phyloP scores from a whole-genome alignment of 2,797 vertebrate genomes.

The Cryptoblepharus egeriae region DNA sequence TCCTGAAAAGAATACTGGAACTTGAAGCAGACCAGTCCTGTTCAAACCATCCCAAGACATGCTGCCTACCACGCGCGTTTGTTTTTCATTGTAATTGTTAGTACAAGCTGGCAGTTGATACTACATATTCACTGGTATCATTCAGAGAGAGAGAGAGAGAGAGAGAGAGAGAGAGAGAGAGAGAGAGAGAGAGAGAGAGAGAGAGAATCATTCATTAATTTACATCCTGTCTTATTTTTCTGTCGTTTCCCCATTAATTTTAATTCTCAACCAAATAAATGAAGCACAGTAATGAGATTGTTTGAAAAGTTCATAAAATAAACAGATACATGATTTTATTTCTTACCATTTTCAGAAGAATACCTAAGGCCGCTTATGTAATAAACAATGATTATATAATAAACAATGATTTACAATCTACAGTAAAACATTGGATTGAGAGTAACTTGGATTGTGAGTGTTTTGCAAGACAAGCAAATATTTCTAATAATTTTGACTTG shows the following conservation, averaged over 20 bases:
- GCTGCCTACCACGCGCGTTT: slow-evolving; percentile 70
- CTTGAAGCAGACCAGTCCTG: slow-evolving; percentile 77
- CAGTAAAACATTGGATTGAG: not conserved
- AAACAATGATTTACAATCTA: too few relatives aligned
- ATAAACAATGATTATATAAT: too few relatives aligned
- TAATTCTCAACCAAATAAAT: slow-evolving; percentile 11
- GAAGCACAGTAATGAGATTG: not conserved
- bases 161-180: too few relatives aligned
- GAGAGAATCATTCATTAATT: too few relatives aligned
- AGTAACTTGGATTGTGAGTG: too few relatives aligned
- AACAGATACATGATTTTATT: not conserved
- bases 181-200: slow-evolving; percentile 43
- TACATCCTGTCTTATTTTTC: slow-evolving; percentile 50
- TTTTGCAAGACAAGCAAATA: too few relatives aligned
- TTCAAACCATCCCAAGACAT: slow-evolving; percentile 78
- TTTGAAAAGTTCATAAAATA: not conserved
- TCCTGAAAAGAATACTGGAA: slow-evolving; percentile 77
- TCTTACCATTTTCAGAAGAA: not conserved
- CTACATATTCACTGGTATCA: slow-evolving; percentile 61
- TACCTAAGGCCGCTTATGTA: too few relatives aligned
- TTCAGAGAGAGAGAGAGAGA: slow-evolving; percentile 67
- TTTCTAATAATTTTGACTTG: too few relatives aligned
- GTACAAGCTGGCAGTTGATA: slow-evolving; percentile 74
- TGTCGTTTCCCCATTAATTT: slow-evolving; percentile 4
- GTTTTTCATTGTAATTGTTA: slow-evolving; percentile 76